These are phyloP conservation scores for Cosmorhoe ocellata DNA, from an alignment of 2,888 invertebrate species.

Conservation along the genomic window DNA sequence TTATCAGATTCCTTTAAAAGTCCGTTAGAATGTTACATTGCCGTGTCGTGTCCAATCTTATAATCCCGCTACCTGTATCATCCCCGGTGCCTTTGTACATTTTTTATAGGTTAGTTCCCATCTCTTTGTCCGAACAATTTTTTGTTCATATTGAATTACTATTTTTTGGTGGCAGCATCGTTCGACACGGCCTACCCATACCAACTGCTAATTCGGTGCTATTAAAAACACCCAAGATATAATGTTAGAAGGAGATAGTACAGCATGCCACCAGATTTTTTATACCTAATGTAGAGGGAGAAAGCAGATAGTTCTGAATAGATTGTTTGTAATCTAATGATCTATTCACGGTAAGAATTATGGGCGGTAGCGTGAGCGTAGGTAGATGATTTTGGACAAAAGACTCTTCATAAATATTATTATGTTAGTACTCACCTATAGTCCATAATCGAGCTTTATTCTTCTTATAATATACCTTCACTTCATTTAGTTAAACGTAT, in stretches of 20 bases:
- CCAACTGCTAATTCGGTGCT: constrained; percentile 70
- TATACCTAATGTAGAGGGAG: no score
- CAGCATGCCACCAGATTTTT: constrained; percentile 7
- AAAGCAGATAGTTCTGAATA: constrained; percentile 30
- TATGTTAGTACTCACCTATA: no score
- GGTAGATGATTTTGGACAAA: constrained; percentile 31
- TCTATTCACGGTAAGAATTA: constrained; percentile 35
- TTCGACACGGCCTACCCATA: constrained; percentile 56
- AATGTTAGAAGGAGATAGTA: constrained; percentile 27
- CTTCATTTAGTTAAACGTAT: no score
- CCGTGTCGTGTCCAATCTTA: constrained; percentile 39
- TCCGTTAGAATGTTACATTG: constrained; percentile 28
- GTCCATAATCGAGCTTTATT: background rate
- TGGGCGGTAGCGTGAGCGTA: constrained; percentile 29
- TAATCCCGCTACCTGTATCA: constrained; percentile 73
- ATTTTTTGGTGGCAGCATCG: constrained; percentile 71
- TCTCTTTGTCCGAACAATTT: constrained; percentile 56
- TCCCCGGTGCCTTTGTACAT: constrained; percentile 67
- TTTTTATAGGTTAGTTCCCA: constrained; percentile 56
- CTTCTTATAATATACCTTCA: no score
- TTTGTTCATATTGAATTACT: constrained; percentile 73
- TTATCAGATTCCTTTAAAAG: constrained; percentile 7
- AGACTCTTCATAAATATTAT: constrained; percentile 18
- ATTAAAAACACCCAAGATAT: constrained; percentile 31
- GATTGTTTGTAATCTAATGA: constrained; percentile 39